Evolutionary conservation across 2,888 invertebrate genomes (phyloP).

Genomic region (Gymnocheta viridis): DNA sequence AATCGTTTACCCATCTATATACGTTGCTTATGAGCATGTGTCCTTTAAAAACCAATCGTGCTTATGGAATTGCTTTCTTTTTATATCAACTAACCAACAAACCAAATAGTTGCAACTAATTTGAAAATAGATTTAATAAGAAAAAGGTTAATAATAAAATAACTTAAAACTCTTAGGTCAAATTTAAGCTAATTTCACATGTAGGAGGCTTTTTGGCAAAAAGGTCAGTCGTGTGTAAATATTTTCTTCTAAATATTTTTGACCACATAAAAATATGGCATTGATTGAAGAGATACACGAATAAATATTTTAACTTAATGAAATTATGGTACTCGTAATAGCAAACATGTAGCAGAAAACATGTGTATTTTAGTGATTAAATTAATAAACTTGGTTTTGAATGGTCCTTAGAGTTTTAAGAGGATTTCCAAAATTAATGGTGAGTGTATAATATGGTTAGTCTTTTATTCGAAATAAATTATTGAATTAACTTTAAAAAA

Average conservation of each 20-base stretch:
- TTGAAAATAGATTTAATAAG: constrained; percentile 8
- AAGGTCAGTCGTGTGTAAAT: constrained; percentile 64
- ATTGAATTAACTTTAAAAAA: not conserved
- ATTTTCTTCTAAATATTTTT: not conserved
- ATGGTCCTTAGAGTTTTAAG: constrained; percentile 28
- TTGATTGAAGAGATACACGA: constrained; percentile 20
- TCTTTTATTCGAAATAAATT: not conserved
- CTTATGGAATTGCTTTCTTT: constrained; percentile 38
- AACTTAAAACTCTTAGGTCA: constrained; percentile 20
- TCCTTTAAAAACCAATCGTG: constrained; percentile 54
- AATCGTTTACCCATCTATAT: not conserved
- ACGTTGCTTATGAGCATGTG: not conserved
- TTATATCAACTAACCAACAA: not conserved
- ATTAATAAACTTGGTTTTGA: constrained; percentile 21
- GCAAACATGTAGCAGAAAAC: constrained; percentile 30
- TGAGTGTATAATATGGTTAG: constrained; percentile 12
- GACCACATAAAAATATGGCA: constrained; percentile 50
- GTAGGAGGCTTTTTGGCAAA: not conserved
- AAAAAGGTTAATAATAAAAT: constrained; percentile 5
- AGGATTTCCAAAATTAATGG: constrained; percentile 42
- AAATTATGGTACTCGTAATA: not conserved
- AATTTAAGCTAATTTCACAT: constrained; percentile 35
- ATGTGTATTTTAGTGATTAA: constrained; percentile 59
- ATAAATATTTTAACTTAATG: constrained; percentile 17
- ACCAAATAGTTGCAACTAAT: constrained; percentile 15